Percentiles rank a stretch among this genome's conserved stretches.
These are phyloP conservation scores for Ptychoptera albimana DNA, from an alignment of 2,888 invertebrate genomes.

Conservation along the genomic window DNA sequence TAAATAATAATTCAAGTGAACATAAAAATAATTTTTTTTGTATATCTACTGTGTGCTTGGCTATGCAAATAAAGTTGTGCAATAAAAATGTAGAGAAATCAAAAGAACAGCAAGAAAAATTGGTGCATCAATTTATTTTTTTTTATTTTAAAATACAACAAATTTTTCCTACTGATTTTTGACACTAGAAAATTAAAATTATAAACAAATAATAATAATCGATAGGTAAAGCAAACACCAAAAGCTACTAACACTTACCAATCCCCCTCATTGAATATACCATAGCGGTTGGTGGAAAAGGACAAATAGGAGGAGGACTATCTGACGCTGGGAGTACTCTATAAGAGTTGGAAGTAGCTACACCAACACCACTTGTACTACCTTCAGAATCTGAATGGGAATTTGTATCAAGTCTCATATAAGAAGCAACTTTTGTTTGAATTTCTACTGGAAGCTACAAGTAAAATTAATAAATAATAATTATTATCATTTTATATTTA, in stretches of 20 bases:
- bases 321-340: conserved; percentile 32
- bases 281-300: conserved; percentile 76
- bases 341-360: conserved; percentile 28
- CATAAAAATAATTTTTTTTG: no score
- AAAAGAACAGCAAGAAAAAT: no score
- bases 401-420: conserved; percentile 33
- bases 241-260: conserved; percentile 32
- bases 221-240: conserved; percentile 17
- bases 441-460: conserved; percentile 77
- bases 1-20: no score
- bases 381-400: conserved; percentile 31
- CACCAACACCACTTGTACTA: conserved; percentile 28
- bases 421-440: conserved; percentile 74
- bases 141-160: not conserved
- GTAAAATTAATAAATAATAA: conserved; percentile 7
- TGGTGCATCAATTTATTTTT: no score
- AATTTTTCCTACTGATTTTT: not conserved
- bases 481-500: not conserved
- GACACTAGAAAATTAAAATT: not conserved
- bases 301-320: conserved; percentile 28
- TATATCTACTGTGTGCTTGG: no score
- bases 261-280: conserved; percentile 44
- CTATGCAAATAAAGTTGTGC: no score
- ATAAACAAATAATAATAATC: not conserved
- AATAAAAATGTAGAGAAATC: no score